Evolutionary conservation across 1,140 invertebrate genomes (phyloP).

Genomic region (Lethocerus indicus): DNA sequence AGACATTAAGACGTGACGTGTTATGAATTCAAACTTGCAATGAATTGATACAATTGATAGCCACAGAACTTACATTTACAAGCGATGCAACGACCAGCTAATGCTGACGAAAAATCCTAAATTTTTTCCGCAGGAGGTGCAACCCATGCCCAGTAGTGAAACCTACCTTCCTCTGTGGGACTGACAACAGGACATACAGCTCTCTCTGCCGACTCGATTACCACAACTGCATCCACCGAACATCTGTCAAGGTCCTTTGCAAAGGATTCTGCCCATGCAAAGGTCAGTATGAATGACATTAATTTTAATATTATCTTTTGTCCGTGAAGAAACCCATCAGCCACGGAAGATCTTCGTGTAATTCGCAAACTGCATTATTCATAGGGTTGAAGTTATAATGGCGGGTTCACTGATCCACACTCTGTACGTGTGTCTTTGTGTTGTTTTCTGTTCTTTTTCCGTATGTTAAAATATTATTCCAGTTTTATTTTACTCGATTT

Average conservation of each 20-base stretch:
- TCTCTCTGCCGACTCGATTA: constrained; percentile 75
- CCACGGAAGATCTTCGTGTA: neutral
- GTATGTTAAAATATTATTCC: too few relatives aligned
- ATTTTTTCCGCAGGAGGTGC: constrained; percentile 35
- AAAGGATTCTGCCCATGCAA: constrained; percentile 83
- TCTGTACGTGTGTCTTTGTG: too few relatives aligned
- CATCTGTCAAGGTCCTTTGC: constrained; percentile 55
- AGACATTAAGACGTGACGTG: too few relatives aligned
- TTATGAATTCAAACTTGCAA: too few relatives aligned
- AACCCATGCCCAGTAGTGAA: constrained; percentile 58
- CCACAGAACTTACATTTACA: too few relatives aligned
- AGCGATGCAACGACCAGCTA: neutral
- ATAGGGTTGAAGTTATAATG: too few relatives aligned
- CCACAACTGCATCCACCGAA: constrained; percentile 76
- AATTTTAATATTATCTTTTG: neutral
- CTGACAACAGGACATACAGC: constrained; percentile 84
- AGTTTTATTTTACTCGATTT: too few relatives aligned
- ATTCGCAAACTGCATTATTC: too few relatives aligned
- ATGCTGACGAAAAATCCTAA: neutral
- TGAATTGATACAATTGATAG: too few relatives aligned
- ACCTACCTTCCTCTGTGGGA: constrained; percentile 71
- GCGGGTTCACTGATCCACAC: too few relatives aligned
- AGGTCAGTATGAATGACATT: too few relatives aligned
- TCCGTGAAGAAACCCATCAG: neutral
- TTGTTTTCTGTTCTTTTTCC: too few relatives aligned